Evolutionary conservation across 2,888 invertebrate species (phyloP), one percentile per base, ranked within the genome.

Genomic region (Machimus atricapillus): DNA sequence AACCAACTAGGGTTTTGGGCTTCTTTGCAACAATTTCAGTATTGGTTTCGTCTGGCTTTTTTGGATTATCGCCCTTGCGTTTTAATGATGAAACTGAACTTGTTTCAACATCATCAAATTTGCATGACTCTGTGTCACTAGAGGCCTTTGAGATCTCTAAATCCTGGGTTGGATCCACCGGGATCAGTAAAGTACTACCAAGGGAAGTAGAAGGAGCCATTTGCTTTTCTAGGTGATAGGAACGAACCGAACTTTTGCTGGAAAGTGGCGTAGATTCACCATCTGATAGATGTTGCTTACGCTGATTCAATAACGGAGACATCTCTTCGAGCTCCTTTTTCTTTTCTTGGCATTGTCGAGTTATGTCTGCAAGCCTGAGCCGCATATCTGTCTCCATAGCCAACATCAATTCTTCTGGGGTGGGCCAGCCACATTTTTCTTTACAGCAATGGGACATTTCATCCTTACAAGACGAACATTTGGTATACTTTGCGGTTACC

Each of bases 21-120:
- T 96, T 96, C 91, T 97, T 97, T 3, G 96, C 96, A 0, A 97
- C 96, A 85, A 96, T 97, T 92, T 97, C 97, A 0, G 96, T 96
- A 0, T 95, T 94, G 5, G 93, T 94, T 87, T 94, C 94, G 58
- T 93, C 93, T 0, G 96, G 93, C 90, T 97, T 97, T 89, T 96
- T 95, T 0, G 97, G 97, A 89, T 96, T 93, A 0, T 97, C 97
- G 0, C 97, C 96, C 93, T 97, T 89, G 12, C 97, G 94, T 91
- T 97, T 96, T 0, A 95, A 95, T 0, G 95, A 94, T 1, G 89
- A 88, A 12, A 88, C 87, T 6, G 79, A 58, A n/a, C 88, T 89
- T 31, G 88, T 89, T 9, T 88, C 88, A 46, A 89, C 66, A 86
- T 89, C 89, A 89, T 90, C 74, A 90, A 90, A 85, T 89, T 89